Base-by-base conservation (phyloP, 1,140 invertebrate genomes). In the Plutomurus gul region DNA sequence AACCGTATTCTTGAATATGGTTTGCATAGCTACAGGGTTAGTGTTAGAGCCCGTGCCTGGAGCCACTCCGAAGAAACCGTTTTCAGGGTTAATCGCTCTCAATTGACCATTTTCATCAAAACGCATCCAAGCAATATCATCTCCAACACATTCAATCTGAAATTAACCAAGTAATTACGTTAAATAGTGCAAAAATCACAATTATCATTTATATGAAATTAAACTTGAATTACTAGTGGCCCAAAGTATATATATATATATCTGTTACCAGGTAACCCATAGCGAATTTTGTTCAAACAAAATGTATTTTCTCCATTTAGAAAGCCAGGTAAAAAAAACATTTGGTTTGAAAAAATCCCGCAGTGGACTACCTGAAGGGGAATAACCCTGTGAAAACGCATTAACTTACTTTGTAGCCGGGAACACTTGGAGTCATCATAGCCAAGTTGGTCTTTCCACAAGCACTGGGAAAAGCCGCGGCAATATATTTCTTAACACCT, bases 401-500 rank as follows among this genome's bases (percentile, higher is more conserved):
- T n/a, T n/a, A n/a, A n/a, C 20, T 90, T 85, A 81, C 80, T 85
- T 97, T 98, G 88, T 97, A 99, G 7, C 96, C 96, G 0, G 96
- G 94, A 37, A 99, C 86, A 0, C 93, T 91, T 0, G 98, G 96
- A 20, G 92, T 94, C 91, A 99, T 91, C 98, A 99, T 99, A 8
- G 98, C 98, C 56, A 99, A 87, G 87, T 99, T 99, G 5, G 98
- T 99, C 87, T 99, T 99, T 11, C 98, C 98, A 85, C 98, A 99
- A 49, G 97, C 97, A 47, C 95, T 97, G 0, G 98, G 98, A 85
- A 99, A 99, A 6, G 98, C 98, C 0, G 97, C 98, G 0, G 94
- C 96, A 77, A 99, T 94, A 87, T 99, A 99, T 87, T 98, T 97
- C 87, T 99, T 98, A 65, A 90, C 90, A 11, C 96, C 96, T 85